Evolutionary conservation across 1,140 invertebrate species (phyloP), one percentile per base, ranked within the genome.

Genomic region (Ostrea denselamellosa): DNA sequence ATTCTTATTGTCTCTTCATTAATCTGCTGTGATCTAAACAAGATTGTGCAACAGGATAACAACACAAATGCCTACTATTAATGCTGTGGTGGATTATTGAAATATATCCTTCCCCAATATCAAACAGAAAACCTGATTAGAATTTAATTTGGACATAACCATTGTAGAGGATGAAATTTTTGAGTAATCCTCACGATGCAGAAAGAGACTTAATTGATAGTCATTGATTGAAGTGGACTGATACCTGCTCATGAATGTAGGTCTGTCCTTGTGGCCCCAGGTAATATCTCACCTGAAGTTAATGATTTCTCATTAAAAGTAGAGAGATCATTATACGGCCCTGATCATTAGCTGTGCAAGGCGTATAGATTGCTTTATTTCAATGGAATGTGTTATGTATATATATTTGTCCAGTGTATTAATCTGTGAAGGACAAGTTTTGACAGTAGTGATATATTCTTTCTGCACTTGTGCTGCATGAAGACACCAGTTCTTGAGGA

Each of bases 251-350:
- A 71, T 71, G 68, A 28, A 71, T 71, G 68, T 71, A 71, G 68
- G 68, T 71, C 68, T 71, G 68, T 71, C 68, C 68, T 71, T 28
- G 68, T 71, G 68, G 68, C 68, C 68, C 68, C 68, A 71, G 68
- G 68, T 71, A 71, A 28, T 28, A 34, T 71, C 68, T 71, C 68
- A 71, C 68, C 68, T 71, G 68, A 71, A 71, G 68, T 71, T 71
- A 71, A 71, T 71, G 68, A 71, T 71, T 71, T 71, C 68, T 71
- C 68, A 71, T 71, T 71, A 71, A 71, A 71, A 25, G 68, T 71
- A 71, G 68, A 71, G 68, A 34, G 68, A 71, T 71, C 68, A 71
- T 34, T 71, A 25, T 71, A 34, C 68, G 5, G 68, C 22, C 8
- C 68, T 71, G 68, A 71, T 71, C 22, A 71, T 71, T 71, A 71